Evolutionary conservation across 1,140 invertebrate species (phyloP), one percentile per base, ranked within the genome.

Genomic region (Saxidomus purpurata): DNA sequence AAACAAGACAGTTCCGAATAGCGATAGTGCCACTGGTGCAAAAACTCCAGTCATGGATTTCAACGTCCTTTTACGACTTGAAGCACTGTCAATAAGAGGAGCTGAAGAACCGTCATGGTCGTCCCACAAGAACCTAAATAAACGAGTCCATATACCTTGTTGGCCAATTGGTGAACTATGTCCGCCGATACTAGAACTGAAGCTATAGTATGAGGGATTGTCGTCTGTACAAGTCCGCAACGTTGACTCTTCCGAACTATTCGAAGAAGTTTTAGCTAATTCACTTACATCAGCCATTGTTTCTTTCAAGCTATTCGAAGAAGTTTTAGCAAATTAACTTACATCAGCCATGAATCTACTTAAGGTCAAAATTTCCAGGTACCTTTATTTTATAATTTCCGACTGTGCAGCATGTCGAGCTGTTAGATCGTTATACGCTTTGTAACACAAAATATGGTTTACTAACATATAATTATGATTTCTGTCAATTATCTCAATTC

Each of bases 11-110:
- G 98, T 98, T 96, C 98, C 99, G 95, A 99, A 99, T 98, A 99
- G 99, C 17, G 98, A 99, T 28, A 99, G 96, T 0, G 98, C 98
- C 17, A 99, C 99, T 9, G 99, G 99, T 93, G 98, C 98, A 96
- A 99, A 99, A 11, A 99, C 99, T n/a, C 99, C 99, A 28, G 98
- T 98, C 96, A 99, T 98, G 2, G 98, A 98, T 28, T 98, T 98
- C 90, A 97, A 40, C 97, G 98, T 96, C 97, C 92, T 47, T 49
- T 38, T 79, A 25, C 9, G 2, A 63, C 28, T 63, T 28, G 59
- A 25, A 22, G 22, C 59, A 34, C 25, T 71, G 2, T 71, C 67
- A 63, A 63, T 25, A 25, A 63, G 59, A 25, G 1, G n/a, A 15
- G 67, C 17, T 71, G 34, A 28, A 15, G 31, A 15, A n/a, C 36